Percentiles rank a stretch among this genome's conserved stretches.
These are phyloP conservation scores for Gallinago jamesoni DNA, from an alignment of 2,113 vertebrate genomes.

Conservation along the genomic window DNA sequence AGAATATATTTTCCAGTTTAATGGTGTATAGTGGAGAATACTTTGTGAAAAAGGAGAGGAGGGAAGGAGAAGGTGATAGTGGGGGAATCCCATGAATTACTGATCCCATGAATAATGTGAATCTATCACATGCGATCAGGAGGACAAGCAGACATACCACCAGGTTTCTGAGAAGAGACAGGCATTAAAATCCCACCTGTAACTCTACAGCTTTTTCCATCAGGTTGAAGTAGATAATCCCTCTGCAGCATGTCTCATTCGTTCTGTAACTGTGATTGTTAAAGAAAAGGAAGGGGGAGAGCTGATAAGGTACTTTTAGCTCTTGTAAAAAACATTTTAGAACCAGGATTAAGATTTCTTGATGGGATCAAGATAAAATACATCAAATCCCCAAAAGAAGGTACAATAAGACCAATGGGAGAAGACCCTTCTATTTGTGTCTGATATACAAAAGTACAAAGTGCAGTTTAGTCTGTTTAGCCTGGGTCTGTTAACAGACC, in stretches of 20 bases:
- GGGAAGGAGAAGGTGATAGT: not conserved
- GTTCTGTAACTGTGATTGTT: not conserved
- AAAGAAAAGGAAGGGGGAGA: slow-evolving; percentile 3
- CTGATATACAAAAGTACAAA: not conserved
- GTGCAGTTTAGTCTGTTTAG: not conserved
- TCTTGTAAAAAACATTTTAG: not conserved
- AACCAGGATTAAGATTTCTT: slow-evolving; percentile 27
- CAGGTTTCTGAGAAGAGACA: slow-evolving; percentile 5
- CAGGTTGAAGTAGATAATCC: not conserved
- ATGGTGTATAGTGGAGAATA: not conserved
- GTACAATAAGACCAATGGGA: not conserved
- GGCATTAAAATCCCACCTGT: not conserved
- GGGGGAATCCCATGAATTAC: not conserved
- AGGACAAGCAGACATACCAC: not conserved
- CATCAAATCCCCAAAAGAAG: not conserved
- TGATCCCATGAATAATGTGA: not conserved
- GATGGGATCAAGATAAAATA: slow-evolving; percentile 29
- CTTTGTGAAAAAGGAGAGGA: not conserved
- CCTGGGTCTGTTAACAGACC: not conserved
- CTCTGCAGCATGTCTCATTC: not conserved
- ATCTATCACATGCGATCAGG: not conserved
- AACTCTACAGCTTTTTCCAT: not conserved
- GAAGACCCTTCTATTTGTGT: not conserved
- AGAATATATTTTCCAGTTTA: not conserved
- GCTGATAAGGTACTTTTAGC: not conserved